Conservation (phyloP, 2,888 invertebrate species). For the Callimorpha dominula region DNA sequence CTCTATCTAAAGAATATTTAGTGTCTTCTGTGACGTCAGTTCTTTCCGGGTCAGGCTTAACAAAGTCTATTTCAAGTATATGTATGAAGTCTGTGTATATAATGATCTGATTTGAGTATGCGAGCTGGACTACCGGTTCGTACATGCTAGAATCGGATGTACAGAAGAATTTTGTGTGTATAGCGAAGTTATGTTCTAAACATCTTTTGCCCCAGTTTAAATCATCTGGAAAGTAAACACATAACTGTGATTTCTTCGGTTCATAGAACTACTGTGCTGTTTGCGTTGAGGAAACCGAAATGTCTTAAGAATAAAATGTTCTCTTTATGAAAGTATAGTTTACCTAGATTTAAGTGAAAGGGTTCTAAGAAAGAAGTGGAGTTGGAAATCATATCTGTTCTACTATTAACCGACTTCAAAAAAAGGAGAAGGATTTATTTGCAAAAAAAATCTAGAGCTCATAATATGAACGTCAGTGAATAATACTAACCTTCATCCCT, state of each 20-base stretch:
- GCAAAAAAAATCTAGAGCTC: neutral
- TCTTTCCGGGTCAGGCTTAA: constrained; percentile 75
- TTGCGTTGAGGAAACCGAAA: neutral
- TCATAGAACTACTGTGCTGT: neutral
- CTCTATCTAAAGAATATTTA: constrained; percentile 72
- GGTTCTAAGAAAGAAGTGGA: neutral
- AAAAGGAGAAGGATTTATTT: neutral
- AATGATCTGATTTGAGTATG: constrained; percentile 91
- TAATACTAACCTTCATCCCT: constrained; percentile 77
- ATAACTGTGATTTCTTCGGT: neutral
- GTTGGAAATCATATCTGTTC: neutral
- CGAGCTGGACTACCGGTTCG: constrained; percentile 89
- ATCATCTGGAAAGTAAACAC: constrained; percentile 69
- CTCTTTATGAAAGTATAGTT: neutral
- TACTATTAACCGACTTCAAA: too few relatives aligned
- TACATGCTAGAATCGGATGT: constrained; percentile 94
- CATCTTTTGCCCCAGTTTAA: constrained; percentile 90
- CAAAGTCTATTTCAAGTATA: constrained; percentile 89
- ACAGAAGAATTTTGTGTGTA: constrained; percentile 96
- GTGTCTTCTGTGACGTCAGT: constrained; percentile 68
- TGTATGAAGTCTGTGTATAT: constrained; percentile 95
- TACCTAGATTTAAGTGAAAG: neutral
- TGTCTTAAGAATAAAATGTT: neutral
- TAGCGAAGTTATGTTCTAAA: constrained; percentile 95
- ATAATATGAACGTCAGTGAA: neutral